Evolutionary conservation across 2,888 invertebrate species (phyloP).

Genomic region (Sabellastarte sp.): DNA sequence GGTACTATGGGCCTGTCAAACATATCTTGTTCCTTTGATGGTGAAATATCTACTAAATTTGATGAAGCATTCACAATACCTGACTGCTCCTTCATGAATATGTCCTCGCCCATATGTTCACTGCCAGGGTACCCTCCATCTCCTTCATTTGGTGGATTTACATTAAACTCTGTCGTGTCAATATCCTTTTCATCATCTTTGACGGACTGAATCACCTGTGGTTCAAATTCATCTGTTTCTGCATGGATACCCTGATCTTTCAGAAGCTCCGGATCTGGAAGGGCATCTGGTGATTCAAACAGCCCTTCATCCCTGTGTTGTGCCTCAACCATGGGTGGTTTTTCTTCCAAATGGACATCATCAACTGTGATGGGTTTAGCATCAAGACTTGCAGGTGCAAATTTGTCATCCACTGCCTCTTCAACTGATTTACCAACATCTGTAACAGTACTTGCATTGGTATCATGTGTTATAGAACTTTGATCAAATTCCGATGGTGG

Average conservation of each 20-base stretch:
- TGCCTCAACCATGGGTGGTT: no score
- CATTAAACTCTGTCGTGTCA: conserved; percentile 17
- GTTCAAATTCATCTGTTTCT: neutral
- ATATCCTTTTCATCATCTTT: conserved; percentile 41
- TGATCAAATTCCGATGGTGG: neutral
- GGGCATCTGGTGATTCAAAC: neutral
- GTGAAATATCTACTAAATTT: neutral
- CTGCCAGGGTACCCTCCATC: no score
- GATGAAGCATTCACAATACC: no score
- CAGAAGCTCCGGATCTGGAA: neutral
- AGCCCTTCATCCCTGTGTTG: neutral
- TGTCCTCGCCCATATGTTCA: no score
- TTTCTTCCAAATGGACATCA: no score
- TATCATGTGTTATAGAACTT: neutral
- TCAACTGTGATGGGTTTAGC: no score
- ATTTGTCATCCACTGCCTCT: neutral
- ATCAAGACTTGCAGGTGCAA: neutral
- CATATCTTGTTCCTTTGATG: neutral
- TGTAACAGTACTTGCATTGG: neutral
- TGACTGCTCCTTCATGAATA: no score
- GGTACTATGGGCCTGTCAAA: neutral
- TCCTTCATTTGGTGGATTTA: no score
- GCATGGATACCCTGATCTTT: neutral
- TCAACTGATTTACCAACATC: neutral
- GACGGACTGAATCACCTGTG: neutral